These are phyloP conservation scores for Phycodurus eques DNA, from an alignment of 2,113 vertebrate genomes.

Conservation along the genomic window DNA sequence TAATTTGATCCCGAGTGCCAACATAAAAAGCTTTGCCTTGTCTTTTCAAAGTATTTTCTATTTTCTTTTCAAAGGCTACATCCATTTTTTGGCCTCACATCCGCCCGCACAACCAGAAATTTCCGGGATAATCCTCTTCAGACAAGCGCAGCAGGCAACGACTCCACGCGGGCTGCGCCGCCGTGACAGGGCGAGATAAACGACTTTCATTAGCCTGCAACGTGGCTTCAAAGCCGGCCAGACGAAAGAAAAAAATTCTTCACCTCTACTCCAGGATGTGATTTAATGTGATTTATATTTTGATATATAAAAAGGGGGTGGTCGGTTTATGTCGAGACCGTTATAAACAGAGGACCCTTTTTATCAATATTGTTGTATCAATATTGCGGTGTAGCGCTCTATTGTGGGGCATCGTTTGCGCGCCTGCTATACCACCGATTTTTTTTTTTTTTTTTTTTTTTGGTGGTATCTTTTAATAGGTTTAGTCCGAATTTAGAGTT, in stretches of 20 bases:
- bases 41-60: neutral
- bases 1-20: neutral
- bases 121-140: slow-evolving; percentile 1
- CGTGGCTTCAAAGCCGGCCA: neutral
- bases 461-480: no score
- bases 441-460: no score
- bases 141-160: slow-evolving; percentile 19
- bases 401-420: no score
- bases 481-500: no score
- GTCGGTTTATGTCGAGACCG: no score
- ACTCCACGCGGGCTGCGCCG: slow-evolving; percentile 33
- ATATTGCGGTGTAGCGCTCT: no score
- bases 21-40: neutral
- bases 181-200: slow-evolving; percentile 35
- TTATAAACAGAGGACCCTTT: no score
- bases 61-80: neutral
- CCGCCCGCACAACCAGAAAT: neutral
- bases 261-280: no score
- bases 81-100: neutral
- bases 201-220: slow-evolving; percentile 34
- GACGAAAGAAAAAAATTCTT: neutral
- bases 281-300: no score
- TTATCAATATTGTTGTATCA: no score
- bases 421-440: no score
- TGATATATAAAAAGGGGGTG: no score